phyloP scores from a whole-genome alignment of 2,888 invertebrate species.

The Zaprionus obscuricornis region DNA sequence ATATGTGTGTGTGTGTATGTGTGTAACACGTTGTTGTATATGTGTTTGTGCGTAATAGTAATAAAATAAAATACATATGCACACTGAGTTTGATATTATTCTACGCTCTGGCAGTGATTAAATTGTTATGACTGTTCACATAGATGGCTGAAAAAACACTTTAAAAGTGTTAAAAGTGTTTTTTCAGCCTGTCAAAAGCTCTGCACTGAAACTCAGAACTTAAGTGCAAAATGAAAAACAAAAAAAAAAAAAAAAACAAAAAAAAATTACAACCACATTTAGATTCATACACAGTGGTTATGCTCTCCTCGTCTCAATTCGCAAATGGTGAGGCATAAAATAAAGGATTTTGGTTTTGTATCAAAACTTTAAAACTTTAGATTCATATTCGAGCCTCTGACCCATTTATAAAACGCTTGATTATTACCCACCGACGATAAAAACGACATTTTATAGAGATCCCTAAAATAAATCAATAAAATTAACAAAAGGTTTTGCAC shows the following conservation, averaged over 20 bases:
- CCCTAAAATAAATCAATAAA: too few species aligned
- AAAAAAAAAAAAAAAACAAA: not conserved
- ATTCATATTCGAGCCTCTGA: not conserved
- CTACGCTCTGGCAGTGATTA: constrained; percentile 61
- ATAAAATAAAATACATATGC: constrained; percentile 64
- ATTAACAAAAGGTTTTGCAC: too few species aligned
- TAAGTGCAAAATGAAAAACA: not conserved
- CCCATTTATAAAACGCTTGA: constrained; percentile 24
- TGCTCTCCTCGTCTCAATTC: constrained; percentile 3
- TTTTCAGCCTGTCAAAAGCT: not conserved
- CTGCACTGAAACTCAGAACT: too few species aligned
- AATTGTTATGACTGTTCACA: constrained; percentile 58
- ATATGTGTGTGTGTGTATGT: constrained; percentile 20
- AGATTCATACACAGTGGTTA: constrained; percentile 8
- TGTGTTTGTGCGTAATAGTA: constrained; percentile 39
- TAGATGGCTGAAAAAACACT: not conserved
- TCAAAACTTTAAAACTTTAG: not conserved
- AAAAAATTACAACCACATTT: constrained; percentile 13
- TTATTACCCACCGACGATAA: too few species aligned
- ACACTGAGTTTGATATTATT: constrained; percentile 39
- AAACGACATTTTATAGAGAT: too few species aligned
- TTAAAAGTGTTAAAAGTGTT: constrained; percentile 29
- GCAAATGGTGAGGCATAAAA: not conserved
- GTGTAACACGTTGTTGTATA: constrained; percentile 7
- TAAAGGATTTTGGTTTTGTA: not conserved